These are phyloP conservation scores for Corapipo altera DNA, from an alignment of 2,113 vertebrate genomes.

Conservation along the genomic window DNA sequence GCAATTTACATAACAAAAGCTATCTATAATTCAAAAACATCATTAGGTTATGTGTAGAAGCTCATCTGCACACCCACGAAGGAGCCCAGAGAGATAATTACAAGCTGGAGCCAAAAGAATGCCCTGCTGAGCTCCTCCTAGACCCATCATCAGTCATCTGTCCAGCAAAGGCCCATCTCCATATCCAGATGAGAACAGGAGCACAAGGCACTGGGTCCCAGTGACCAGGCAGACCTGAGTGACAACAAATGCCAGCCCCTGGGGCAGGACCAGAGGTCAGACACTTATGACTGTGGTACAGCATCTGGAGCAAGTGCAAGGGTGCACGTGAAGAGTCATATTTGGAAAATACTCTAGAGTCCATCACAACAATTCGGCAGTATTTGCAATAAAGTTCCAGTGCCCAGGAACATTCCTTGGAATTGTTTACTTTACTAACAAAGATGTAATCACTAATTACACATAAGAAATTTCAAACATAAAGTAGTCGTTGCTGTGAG, in stretches of 20 bases:
- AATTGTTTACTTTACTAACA: not conserved
- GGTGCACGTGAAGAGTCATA: not conserved
- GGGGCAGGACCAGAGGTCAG: not conserved
- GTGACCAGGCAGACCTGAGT: not conserved
- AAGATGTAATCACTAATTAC: not conserved
- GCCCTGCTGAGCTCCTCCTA: not conserved
- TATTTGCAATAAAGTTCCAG: not conserved
- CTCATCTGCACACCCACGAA: not conserved
- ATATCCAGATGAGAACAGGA: not conserved
- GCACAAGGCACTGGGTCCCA: not conserved
- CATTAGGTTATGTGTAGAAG: not conserved
- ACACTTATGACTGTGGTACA: not conserved
- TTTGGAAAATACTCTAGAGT: not conserved
- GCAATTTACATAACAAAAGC: not conserved
- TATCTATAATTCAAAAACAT: not conserved
- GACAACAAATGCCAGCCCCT: accelerated
- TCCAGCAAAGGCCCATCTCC: not conserved
- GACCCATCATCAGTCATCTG: not conserved
- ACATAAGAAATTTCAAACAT: not conserved
- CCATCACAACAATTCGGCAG: not conserved
- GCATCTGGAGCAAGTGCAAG: not conserved
- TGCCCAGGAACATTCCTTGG: not conserved
- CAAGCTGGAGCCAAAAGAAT: not conserved
- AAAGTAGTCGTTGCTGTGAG: not conserved
- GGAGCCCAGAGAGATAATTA: not conserved